Conservation (phyloP, 2,888 invertebrate genomes). For the Hirtodrosophila alboralis region DNA sequence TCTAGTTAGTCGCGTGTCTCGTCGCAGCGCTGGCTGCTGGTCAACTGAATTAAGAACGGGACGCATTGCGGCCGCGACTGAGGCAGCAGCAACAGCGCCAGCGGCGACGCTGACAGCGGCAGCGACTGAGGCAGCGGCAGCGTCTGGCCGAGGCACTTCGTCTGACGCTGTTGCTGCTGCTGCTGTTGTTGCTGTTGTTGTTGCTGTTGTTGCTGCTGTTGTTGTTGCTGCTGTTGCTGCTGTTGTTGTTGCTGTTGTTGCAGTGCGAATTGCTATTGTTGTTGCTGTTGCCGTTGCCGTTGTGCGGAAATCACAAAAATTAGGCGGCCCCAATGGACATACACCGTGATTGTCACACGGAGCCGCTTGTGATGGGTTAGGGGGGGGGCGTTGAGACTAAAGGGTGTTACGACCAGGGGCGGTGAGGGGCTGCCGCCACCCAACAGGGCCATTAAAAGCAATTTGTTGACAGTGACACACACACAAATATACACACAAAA, state of each 20-base stretch:
- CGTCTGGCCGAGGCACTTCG: slow-evolving; percentile 58
- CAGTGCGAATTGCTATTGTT: slow-evolving; percentile 19
- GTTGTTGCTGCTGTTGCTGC: slow-evolving; percentile 16
- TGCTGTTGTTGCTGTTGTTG: slow-evolving; percentile 23
- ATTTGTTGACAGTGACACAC: slow-evolving; percentile 81
- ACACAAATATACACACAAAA: slow-evolving; percentile 75
- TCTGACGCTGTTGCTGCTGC: slow-evolving; percentile 26
- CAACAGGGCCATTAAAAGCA: slow-evolving; percentile 72
- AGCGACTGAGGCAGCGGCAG: slow-evolving; percentile 1
- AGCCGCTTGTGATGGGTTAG: too few species aligned
- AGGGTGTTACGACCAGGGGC: too few species aligned
- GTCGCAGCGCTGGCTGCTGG: slow-evolving; percentile 77
- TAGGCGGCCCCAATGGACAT: slow-evolving; percentile 58
- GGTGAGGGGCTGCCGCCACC: slow-evolving; percentile 40
- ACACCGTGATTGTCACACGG: slow-evolving; percentile 57
- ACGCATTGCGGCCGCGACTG: slow-evolving; percentile 56
- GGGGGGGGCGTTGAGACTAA: too few species aligned
- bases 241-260: slow-evolving; percentile 24
- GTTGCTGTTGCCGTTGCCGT: slow-evolving; percentile 26
- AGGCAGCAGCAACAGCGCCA: slow-evolving; percentile 32
- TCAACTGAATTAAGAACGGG: slow-evolving; percentile 81
- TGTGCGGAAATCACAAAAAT: slow-evolving; percentile 71
- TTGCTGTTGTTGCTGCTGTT: slow-evolving; percentile 24
- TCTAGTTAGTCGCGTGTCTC: slow-evolving; percentile 70
- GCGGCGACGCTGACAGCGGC: slow-evolving; percentile 12